Percentiles rank a stretch among this genome's conserved stretches.
phyloP scores from a whole-genome alignment of 2,797 vertebrate species.

The Oophaga sylvatica region DNA sequence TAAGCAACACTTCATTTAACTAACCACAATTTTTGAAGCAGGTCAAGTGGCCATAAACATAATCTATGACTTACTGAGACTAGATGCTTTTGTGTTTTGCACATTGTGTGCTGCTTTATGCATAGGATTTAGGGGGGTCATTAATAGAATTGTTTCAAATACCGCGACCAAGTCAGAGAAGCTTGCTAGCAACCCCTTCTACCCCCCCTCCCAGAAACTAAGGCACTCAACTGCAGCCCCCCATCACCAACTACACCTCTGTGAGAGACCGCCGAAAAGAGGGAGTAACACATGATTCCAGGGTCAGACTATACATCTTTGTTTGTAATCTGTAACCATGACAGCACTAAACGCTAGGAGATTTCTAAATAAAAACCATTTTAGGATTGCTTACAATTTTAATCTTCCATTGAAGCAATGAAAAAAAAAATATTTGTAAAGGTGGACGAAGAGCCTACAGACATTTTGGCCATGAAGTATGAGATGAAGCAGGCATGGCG shows the following conservation, averaged over 20 bases:
- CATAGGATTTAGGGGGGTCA: no score
- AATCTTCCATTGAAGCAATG: neutral
- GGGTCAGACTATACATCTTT: neutral
- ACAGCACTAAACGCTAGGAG: neutral
- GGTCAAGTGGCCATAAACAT: no score
- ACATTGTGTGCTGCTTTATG: no score
- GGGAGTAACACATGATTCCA: neutral
- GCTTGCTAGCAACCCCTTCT: neutral
- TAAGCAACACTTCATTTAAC: no score
- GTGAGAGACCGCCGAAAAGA: neutral
- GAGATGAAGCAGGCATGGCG: neutral
- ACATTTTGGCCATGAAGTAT: neutral
- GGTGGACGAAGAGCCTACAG: neutral
- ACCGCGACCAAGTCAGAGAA: neutral
- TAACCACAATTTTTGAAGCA: no score
- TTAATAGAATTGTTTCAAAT: no score
- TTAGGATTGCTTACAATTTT: no score
- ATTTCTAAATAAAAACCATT: neutral
- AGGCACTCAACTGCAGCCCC: neutral
- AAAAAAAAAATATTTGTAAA: neutral
- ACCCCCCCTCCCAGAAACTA: neutral
- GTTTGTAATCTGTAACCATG: no score
- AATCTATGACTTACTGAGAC: no score
- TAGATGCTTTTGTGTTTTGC: no score
- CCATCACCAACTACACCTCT: neutral